Evolutionary conservation across 2,888 invertebrate species (phyloP).

Genomic region (Notocelia uddmanniana): DNA sequence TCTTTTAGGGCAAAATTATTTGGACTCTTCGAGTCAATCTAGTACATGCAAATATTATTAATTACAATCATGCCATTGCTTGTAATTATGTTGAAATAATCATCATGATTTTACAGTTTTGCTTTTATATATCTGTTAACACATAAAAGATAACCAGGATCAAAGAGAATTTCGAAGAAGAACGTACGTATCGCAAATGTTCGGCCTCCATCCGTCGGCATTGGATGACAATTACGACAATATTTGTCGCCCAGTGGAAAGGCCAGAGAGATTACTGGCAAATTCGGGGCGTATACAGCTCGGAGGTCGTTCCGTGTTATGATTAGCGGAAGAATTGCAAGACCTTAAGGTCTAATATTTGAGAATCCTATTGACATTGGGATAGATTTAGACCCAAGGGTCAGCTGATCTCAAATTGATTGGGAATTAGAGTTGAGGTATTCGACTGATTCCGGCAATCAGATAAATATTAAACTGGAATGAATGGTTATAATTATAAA

Average conservation of each 20-base stretch:
- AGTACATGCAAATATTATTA: not conserved
- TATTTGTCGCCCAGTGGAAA: conserved; percentile 45
- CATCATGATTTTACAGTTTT: not conserved
- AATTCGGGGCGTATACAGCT: conserved; percentile 47
- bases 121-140: not conserved
- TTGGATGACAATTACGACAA: conserved; percentile 46
- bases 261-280: conserved; percentile 48
- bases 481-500: too few species aligned
- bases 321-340: conserved; percentile 44
- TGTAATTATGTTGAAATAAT: not conserved
- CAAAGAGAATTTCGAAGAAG: conserved; percentile 32
- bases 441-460: too few species aligned
- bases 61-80: not conserved
- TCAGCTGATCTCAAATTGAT: conserved; percentile 7
- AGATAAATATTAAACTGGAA: too few species aligned
- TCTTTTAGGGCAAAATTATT: conserved; percentile 29
- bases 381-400: conserved; percentile 8
- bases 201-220: conserved; percentile 45
- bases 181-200: conserved; percentile 35
- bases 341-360: conserved; percentile 36
- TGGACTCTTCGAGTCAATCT: not conserved
- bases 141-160: conserved; percentile 32
- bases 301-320: conserved; percentile 45
- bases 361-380: conserved; percentile 31
- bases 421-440: not conserved